Evolutionary conservation across 2,113 vertebrate genomes (phyloP).

Genomic region (Onychostoma macrolepis): DNA sequence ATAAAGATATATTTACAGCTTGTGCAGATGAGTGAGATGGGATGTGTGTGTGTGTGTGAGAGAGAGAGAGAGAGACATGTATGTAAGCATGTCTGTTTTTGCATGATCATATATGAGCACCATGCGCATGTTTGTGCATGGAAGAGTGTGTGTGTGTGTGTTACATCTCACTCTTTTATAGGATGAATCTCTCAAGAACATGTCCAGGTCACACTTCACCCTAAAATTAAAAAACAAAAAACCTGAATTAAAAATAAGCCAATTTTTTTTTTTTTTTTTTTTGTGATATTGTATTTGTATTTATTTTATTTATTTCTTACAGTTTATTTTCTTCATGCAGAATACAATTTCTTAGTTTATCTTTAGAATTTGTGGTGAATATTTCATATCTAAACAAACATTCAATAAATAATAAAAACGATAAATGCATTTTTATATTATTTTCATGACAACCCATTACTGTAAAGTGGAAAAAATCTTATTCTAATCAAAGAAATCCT

Average conservation of each 20-base stretch:
- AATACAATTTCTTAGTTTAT: not conserved
- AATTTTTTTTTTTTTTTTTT: too few relatives aligned
- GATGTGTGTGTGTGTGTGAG: constrained; percentile 10
- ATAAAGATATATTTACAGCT: constrained; percentile 66
- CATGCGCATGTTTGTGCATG: not conserved
- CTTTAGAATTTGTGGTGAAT: not conserved
- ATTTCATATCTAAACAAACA: not conserved
- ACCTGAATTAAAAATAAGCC: too few relatives aligned
- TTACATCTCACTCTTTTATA: constrained; percentile 7
- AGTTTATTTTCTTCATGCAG: not conserved
- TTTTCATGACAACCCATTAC: too few relatives aligned
- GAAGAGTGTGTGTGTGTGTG: not conserved
- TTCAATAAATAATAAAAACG: not conserved
- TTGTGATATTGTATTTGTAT: too few relatives aligned
- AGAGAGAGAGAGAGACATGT: constrained; percentile 29
- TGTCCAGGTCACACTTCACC: not conserved
- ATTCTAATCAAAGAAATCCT: not conserved
- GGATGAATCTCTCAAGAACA: not conserved
- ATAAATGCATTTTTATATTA: not conserved
- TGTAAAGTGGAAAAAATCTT: not conserved
- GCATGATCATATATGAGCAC: not conserved
- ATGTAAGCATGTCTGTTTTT: not conserved
- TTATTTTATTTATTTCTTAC: too few relatives aligned
- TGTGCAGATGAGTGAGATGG: constrained; percentile 42
- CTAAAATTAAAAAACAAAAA: not conserved